Conservation (phyloP, 2,888 invertebrate genomes). For the Cremastinae sp. region DNA sequence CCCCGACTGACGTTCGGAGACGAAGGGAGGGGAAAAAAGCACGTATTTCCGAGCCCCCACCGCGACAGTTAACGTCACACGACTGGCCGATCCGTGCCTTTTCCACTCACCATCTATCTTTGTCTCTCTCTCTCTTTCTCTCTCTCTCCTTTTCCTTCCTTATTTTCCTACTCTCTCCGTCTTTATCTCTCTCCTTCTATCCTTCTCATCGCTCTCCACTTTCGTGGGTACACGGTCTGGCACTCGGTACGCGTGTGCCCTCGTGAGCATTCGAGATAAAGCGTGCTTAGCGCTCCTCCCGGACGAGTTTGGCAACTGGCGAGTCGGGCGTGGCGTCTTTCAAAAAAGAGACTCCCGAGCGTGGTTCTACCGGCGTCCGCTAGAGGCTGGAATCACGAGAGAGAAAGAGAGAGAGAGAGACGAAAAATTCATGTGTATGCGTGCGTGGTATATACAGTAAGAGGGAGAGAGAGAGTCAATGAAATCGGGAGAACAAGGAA, state of each 20-base stretch:
- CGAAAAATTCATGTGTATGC: too few species aligned
- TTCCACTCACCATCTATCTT: conserved; percentile 23
- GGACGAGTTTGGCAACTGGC: conserved; percentile 50
- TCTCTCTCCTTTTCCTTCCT: conserved; percentile 15
- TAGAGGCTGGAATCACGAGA: conserved; percentile 52
- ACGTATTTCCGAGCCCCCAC: conserved; percentile 3
- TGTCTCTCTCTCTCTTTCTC: conserved; percentile 30
- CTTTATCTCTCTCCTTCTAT: conserved; percentile 19
- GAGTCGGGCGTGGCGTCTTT: conserved; percentile 75
- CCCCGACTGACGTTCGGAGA: conserved; percentile 30
- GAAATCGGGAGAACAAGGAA: neutral
- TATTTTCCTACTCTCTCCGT: conserved; percentile 11
- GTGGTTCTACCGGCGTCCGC: conserved; percentile 69
- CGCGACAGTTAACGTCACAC: conserved; percentile 25
- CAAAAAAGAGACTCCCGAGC: conserved; percentile 64
- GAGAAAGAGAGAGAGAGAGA: neutral
- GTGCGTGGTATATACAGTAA: too few species aligned
- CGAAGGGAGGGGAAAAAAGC: neutral
- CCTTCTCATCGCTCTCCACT: neutral
- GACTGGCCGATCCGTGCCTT: conserved; percentile 46
- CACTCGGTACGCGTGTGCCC: conserved; percentile 31
- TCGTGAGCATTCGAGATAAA: conserved; percentile 39
- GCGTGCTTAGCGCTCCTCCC: conserved; percentile 34
- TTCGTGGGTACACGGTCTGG: conserved; percentile 43
- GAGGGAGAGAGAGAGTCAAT: neutral